Evolutionary conservation across 2,888 invertebrate species (phyloP).

Genomic region (Phortica okadai): DNA sequence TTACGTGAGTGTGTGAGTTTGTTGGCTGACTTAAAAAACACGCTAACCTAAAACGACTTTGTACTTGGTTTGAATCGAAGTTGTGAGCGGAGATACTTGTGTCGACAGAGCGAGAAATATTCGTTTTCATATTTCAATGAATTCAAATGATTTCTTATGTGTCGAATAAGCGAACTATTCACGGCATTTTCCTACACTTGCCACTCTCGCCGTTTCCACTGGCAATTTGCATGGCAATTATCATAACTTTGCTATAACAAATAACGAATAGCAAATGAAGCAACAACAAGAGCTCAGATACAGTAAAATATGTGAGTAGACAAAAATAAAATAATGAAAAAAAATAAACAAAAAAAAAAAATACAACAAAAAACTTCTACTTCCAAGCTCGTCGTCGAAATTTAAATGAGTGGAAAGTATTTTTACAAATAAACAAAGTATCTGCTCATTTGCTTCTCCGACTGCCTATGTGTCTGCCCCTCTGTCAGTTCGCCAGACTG

Average conservation of each 20-base stretch:
- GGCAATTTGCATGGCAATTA: slow-evolving; percentile 67
- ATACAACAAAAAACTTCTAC: slow-evolving; percentile 38
- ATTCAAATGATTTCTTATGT: neutral
- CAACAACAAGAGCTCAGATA: slow-evolving; percentile 37
- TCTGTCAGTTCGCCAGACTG: neutral
- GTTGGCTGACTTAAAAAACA: neutral
- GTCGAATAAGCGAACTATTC: neutral
- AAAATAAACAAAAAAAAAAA: slow-evolving; percentile 54
- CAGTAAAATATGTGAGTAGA: slow-evolving; percentile 2
- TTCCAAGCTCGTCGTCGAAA: slow-evolving; percentile 56
- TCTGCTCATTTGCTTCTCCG: slow-evolving; percentile 17
- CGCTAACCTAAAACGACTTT: neutral
- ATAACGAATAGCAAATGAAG: slow-evolving; percentile 40
- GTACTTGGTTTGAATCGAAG: too few relatives aligned
- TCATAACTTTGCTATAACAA: slow-evolving; percentile 58
- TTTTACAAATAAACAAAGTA: slow-evolving; percentile 39
- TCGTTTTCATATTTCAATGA: neutral
- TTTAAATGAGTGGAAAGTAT: slow-evolving; percentile 70
- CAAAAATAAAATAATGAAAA: slow-evolving; percentile 38
- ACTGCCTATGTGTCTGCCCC: neutral
- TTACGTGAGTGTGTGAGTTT: slow-evolving; percentile 3
- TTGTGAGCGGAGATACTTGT: too few relatives aligned
- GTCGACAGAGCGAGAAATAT: too few relatives aligned
- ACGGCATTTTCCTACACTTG: neutral
- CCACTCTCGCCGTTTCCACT: slow-evolving; percentile 53